phyloP scores from a whole-genome alignment of 2,888 invertebrate genomes.

The Xestia rhomboidea region DNA sequence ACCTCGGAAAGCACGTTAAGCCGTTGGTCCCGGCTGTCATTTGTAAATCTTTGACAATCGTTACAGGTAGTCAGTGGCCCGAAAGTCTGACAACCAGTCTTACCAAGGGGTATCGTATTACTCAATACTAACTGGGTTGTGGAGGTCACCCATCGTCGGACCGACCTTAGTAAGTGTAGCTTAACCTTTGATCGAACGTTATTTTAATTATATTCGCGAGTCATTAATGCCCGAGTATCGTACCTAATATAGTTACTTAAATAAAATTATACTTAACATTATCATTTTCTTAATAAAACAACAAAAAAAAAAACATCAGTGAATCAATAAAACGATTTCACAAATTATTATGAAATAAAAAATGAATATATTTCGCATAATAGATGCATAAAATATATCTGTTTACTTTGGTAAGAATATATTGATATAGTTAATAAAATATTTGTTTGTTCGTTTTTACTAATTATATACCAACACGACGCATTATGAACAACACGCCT shows the following conservation, averaged over 20 bases:
- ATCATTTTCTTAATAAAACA: constrained; percentile 18
- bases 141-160: neutral
- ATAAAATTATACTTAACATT: neutral
- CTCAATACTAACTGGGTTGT: no score
- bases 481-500: no score
- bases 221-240: neutral
- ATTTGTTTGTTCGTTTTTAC: constrained; percentile 9
- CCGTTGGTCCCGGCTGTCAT: no score
- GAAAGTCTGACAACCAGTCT: no score
- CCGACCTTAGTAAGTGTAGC: neutral
- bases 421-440: neutral
- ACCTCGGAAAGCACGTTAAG: no score
- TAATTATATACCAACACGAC: neutral
- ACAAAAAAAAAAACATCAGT: neutral
- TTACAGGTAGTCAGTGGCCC: no score
- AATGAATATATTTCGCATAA: constrained; percentile 41
- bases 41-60: no score
- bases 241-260: neutral
- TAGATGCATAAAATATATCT: constrained; percentile 40
- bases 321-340: constrained; percentile 52
- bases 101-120: no score
- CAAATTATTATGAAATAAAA: constrained; percentile 50
- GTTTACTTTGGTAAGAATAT: constrained; percentile 28
- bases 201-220: neutral
- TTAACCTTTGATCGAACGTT: neutral